A percentile compares a stretch with the other conserved stretches of the same genome.
Evolutionary conservation across 2,888 invertebrate species (phyloP).

Genomic region (Parnassius apollo): DNA sequence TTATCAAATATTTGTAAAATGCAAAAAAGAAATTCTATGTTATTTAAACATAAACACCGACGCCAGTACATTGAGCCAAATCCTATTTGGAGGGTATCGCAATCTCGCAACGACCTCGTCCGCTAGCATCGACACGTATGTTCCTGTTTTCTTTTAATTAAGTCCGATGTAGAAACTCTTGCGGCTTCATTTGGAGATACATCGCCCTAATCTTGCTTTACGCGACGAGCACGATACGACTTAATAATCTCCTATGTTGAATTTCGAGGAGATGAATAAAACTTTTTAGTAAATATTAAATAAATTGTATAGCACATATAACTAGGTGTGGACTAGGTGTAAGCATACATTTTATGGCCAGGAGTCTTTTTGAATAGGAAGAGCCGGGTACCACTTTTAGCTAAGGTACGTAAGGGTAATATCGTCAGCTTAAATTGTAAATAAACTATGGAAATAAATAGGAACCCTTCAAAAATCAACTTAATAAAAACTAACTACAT

Average conservation of each 20-base stretch:
- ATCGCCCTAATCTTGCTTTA: neutral
- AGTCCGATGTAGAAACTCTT: conserved; percentile 31
- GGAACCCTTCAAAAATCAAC: too few species aligned
- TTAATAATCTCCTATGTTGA: neutral
- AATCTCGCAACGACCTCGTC: conserved; percentile 17
- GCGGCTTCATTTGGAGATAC: conserved; percentile 31
- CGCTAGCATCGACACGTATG: conserved; percentile 28
- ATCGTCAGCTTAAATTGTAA: too few species aligned
- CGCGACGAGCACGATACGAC: conserved; percentile 13
- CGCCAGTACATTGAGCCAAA: conserved; percentile 12
- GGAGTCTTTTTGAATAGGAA: too few species aligned
- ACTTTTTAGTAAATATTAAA: neutral
- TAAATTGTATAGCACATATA: too few species aligned
- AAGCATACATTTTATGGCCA: too few species aligned
- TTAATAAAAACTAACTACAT: too few species aligned
- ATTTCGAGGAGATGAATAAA: neutral
- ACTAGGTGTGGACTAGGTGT: too few species aligned
- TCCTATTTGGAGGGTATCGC: conserved; percentile 15
- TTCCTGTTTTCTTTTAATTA: conserved; percentile 36
- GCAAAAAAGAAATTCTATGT: too few species aligned
- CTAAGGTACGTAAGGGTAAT: too few species aligned
- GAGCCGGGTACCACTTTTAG: too few species aligned
- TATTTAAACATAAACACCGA: neutral
- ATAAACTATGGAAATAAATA: too few species aligned
- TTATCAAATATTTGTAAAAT: too few species aligned